Evolutionary conservation across 2,113 vertebrate genomes (phyloP), one percentile per base, ranked within the genome.

Genomic region (Elephas maximus): DNA sequence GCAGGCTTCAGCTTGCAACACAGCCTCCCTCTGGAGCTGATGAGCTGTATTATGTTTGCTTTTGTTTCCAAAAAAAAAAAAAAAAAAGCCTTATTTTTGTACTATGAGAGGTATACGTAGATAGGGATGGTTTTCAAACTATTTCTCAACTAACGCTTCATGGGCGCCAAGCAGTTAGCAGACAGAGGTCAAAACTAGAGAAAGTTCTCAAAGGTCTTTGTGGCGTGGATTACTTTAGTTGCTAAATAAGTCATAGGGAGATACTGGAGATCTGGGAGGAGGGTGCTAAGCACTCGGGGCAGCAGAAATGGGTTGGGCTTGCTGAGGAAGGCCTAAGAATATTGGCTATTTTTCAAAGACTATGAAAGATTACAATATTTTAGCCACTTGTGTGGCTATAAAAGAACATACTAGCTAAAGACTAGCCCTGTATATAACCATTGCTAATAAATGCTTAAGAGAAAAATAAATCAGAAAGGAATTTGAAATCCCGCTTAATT

Each of bases 11-110:
- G 57, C 30, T 78, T 86, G 74, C 17, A 63, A 37, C 0, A 2
- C 44, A 89, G 41, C n/a, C 5, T 93, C n/a, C 65, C 23, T 60
- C 65, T 93, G 51, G 60, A 91, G 23, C 3, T 81, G 30, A 33
- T 33, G 82, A 94, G 51, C 23, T 51, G 37, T 33, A 26, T 30
- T 76, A 21, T 45, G 3, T 33, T 83, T 90, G 51, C 8, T 91
- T 93, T 71, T 79, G 8, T 86, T 93, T 76, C 41, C 12, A 53
- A 69, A 67, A 76, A 82, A 78, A 94, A 94, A 94, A 94, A 81
- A 94, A 87, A 81, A 94, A 60, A 82, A 41, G 65, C 17, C 21
- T 92, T 78, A 71, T n/a, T 79, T 87, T 53, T 18, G 45, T 21
- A 6, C 28, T 84, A 17, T 69, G n/a, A 67, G 69, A 45, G 21